phyloP scores from a whole-genome alignment of 2,797 vertebrate species.

The Gymnoscopelus microlampas region DNA sequence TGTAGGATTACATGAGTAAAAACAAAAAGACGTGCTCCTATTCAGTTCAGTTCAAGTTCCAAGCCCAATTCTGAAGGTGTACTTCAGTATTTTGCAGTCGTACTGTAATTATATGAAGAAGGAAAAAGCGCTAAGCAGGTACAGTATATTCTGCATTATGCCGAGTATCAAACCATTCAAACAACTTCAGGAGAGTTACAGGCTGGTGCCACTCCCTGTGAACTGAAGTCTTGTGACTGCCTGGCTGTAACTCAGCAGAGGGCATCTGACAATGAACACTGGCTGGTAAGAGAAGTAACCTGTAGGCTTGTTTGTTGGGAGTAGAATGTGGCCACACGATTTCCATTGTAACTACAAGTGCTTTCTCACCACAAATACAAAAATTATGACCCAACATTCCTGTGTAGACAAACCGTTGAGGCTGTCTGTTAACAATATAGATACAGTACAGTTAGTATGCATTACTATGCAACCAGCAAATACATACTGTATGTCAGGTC shows the following conservation, averaged over 20 bases:
- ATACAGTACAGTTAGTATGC: no score
- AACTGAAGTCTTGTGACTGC: conserved; percentile 39
- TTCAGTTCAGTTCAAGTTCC: background rate
- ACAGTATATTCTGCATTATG: background rate
- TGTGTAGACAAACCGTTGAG: background rate
- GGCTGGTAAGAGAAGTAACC: conserved; percentile 32
- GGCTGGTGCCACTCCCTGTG: conserved; percentile 17
- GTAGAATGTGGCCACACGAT: conserved; percentile 34
- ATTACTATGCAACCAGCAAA: no score
- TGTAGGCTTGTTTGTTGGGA: conserved; percentile 7
- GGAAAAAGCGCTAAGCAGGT: background rate
- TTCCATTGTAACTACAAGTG: conserved; percentile 18
- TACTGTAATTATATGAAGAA: background rate
- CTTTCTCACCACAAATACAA: conserved; percentile 25
- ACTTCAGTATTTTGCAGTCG: background rate
- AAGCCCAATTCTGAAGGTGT: background rate
- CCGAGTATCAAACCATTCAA: conserved; percentile 2
- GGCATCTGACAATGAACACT: conserved; percentile 46
- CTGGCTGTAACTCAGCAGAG: conserved; percentile 13
- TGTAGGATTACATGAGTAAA: background rate
- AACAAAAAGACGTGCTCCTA: background rate
- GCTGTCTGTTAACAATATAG: no score
- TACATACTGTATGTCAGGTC: background rate
- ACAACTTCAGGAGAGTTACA: conserved; percentile 9
- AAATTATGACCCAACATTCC: background rate